A percentile compares a stretch with the other conserved stretches of the same genome.
phyloP scores from a whole-genome alignment of 2,888 invertebrate genomes.

The Pollenia angustigena region DNA sequence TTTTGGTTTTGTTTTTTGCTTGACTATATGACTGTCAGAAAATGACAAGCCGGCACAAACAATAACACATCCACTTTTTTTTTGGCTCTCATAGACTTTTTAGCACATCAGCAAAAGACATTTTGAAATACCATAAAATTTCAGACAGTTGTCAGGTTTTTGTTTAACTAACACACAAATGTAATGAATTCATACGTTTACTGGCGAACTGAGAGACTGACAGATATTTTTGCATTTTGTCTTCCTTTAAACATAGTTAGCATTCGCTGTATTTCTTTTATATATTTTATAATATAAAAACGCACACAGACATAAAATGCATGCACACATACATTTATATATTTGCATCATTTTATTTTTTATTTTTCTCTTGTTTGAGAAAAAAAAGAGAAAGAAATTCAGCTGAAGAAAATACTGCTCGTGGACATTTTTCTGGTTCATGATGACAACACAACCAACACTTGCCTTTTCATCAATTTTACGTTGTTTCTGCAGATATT shows the following conservation, averaged over 20 bases:
- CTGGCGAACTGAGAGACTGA: constrained; percentile 19
- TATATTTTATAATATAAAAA: constrained; percentile 9
- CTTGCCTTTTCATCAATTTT: constrained; percentile 68
- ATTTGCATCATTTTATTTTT: constrained; percentile 30
- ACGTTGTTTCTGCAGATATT: constrained; percentile 2
- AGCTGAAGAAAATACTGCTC: constrained; percentile 57
- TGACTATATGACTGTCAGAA: constrained; percentile 40
- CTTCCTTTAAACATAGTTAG: constrained; percentile 56
- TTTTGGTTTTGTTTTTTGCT: neutral
- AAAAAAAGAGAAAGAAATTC: neutral
- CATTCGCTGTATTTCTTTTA: constrained; percentile 42
- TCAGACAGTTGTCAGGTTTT: constrained; percentile 55
- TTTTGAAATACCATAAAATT: constrained; percentile 56
- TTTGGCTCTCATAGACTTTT: constrained; percentile 1
- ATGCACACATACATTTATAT: neutral
- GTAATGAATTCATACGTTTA: constrained; percentile 63
- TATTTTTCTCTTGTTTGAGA: neutral
- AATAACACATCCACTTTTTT: neutral
- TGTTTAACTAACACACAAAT: constrained; percentile 29
- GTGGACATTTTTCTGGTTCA: constrained; percentile 68
- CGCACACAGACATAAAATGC: neutral
- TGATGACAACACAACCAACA: constrained; percentile 68
- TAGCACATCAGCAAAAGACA: constrained; percentile 39
- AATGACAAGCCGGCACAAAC: constrained; percentile 36
- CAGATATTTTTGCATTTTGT: constrained; percentile 39